phyloP scores from a whole-genome alignment of 2,888 invertebrate species.

The Isotomurus palustris region DNA sequence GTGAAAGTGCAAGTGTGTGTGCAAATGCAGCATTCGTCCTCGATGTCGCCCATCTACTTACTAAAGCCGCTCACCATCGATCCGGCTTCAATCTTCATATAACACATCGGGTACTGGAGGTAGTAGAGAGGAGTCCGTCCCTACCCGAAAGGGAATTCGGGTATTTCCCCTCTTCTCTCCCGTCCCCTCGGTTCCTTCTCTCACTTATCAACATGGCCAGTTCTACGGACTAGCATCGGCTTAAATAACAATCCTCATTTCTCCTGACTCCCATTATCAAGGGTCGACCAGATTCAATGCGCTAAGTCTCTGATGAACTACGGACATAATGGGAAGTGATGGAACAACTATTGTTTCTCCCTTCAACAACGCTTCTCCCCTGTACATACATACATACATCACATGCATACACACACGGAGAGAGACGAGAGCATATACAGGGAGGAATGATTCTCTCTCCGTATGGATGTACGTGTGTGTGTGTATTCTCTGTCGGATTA shows the following conservation, averaged over 20 bases:
- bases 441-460: too few species aligned
- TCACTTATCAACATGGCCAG: neutral
- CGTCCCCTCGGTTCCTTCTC: neutral
- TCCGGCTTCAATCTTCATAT: constrained; percentile 7
- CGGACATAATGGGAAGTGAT: neutral
- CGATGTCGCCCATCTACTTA: constrained; percentile 13
- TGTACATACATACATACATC: neutral
- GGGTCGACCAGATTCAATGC: too few species aligned
- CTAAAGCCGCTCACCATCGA: constrained; percentile 13
- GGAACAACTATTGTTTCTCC: neutral
- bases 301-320: neutral
- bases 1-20: constrained; percentile 10
- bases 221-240: too few species aligned
- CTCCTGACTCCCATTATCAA: constrained; percentile 4
- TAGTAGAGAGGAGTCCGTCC: neutral
- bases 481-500: too few species aligned
- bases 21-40: neutral
- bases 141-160: neutral
- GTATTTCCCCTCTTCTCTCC: neutral
- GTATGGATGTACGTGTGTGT: too few species aligned
- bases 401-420: neutral
- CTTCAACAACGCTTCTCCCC: neutral
- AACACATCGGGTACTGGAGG: neutral
- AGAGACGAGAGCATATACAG: too few species aligned
- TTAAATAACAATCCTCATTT: constrained; percentile 10